Percentiles rank a stretch among this genome's conserved stretches.
Evolutionary conservation across 2,888 invertebrate genomes (phyloP).

Genomic region (Tiphia femorata): DNA sequence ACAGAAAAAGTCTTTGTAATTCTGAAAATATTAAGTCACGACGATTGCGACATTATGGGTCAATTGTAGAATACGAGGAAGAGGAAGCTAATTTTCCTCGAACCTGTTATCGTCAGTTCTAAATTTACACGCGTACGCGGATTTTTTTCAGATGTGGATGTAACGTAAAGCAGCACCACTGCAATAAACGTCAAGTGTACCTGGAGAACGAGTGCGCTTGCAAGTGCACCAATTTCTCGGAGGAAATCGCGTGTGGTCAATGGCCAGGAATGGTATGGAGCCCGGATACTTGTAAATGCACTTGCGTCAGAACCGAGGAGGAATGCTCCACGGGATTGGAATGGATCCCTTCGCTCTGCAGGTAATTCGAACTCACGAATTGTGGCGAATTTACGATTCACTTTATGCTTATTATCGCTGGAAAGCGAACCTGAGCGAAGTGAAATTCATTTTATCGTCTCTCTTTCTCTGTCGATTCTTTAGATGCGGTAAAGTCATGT

Average conservation of each 20-base stretch:
- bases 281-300: conserved; percentile 27
- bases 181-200: conserved; percentile 28
- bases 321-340: conserved; percentile 21
- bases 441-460: background rate
- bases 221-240: conserved; percentile 21
- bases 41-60: background rate
- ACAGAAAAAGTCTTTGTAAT: too few relatives aligned
- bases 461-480: background rate
- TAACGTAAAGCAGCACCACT: conserved; percentile 16
- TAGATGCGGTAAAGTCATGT: conserved; percentile 27
- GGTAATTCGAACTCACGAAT: too few relatives aligned
- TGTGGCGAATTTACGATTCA: too few relatives aligned
- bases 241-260: conserved; percentile 5
- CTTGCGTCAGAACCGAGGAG: conserved; percentile 20
- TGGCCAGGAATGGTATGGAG: conserved; percentile 31
- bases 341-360: conserved; percentile 33
- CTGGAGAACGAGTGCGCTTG: conserved; percentile 23
- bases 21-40: too few relatives aligned
- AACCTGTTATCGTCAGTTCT: too few relatives aligned
- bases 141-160: conserved; percentile 28
- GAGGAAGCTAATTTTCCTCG: too few relatives aligned
- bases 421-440: background rate
- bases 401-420: background rate
- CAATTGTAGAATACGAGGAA: background rate
- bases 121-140: background rate